These are phyloP conservation scores for Thaumetopoea pityocampa DNA, from an alignment of 1,140 invertebrate species.

Conservation along the genomic window DNA sequence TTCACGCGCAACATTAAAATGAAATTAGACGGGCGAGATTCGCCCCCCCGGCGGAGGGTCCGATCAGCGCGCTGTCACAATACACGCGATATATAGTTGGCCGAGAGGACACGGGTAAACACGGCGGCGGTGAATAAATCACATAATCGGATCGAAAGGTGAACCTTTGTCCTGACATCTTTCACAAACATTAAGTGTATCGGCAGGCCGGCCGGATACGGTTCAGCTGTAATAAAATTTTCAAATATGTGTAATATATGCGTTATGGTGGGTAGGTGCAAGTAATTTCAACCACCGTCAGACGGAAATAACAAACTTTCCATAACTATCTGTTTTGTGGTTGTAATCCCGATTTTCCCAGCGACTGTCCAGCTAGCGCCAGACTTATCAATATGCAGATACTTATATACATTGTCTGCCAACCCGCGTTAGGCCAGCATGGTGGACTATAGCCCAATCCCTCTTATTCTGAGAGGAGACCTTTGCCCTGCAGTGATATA, in stretches of 20 bases:
- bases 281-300: too few relatives aligned
- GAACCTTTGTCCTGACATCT: conserved; percentile 4
- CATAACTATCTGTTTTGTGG: too few relatives aligned
- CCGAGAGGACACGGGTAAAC: conserved; percentile 31
- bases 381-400: too few relatives aligned
- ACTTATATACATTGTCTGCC: too few relatives aligned
- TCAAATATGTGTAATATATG: neutral
- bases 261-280: too few relatives aligned
- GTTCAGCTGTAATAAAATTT: neutral
- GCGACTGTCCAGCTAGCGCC: too few relatives aligned
- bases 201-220: neutral
- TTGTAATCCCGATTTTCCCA: too few relatives aligned
- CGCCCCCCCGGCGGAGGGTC: conserved; percentile 34
- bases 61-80: conserved; percentile 52
- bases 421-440: too few relatives aligned
- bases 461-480: too few relatives aligned
- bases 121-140: conserved; percentile 50
- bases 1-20: conserved; percentile 65
- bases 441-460: too few relatives aligned
- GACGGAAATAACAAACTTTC: too few relatives aligned
- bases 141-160: conserved; percentile 49
- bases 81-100: conserved; percentile 51
- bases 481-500: too few relatives aligned
- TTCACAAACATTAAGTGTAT: neutral
- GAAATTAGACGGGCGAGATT: conserved; percentile 53